Conservation (phyloP, 2,113 vertebrate genomes). For the Xyliphius kryptos region DNA sequence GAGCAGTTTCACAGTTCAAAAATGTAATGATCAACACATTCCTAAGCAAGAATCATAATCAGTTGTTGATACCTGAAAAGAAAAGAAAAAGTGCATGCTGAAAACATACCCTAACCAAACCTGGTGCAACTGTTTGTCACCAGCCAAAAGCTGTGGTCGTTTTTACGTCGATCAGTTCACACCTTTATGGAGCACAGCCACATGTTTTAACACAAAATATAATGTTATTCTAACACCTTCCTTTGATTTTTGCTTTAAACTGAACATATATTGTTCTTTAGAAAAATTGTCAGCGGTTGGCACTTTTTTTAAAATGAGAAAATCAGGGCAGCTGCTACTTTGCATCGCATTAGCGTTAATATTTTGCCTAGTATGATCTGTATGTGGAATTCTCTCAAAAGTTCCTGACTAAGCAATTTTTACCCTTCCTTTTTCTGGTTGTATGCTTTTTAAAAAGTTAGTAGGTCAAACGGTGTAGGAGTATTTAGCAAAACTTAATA, state of each 20-base stretch:
- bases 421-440: conserved; percentile 28
- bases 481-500: conserved; percentile 15
- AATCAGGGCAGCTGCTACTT: conserved; percentile 6
- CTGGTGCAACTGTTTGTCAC: conserved; percentile 21
- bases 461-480: conserved; percentile 34
- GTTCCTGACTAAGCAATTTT: conserved; percentile 23
- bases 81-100: conserved; percentile 12
- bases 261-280: neutral
- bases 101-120: conserved; percentile 20
- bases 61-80: neutral
- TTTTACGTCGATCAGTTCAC: conserved; percentile 34
- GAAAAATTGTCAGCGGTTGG: neutral
- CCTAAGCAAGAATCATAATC: neutral
- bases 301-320: neutral
- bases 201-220: conserved; percentile 27
- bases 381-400: conserved; percentile 13
- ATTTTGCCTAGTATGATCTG: neutral
- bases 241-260: conserved; percentile 6
- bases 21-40: neutral
- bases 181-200: conserved; percentile 28
- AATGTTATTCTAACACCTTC: neutral
- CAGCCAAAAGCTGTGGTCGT: conserved; percentile 9
- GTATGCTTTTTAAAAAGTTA: conserved; percentile 25
- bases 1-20: neutral
- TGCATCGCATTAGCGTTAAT: conserved; percentile 4